Evolutionary conservation across 35 echinoderm and acorn worm genomes (phyloP), one percentile per base, ranked within the genome.

Genomic region (Apostichopus parvimensis): DNA sequence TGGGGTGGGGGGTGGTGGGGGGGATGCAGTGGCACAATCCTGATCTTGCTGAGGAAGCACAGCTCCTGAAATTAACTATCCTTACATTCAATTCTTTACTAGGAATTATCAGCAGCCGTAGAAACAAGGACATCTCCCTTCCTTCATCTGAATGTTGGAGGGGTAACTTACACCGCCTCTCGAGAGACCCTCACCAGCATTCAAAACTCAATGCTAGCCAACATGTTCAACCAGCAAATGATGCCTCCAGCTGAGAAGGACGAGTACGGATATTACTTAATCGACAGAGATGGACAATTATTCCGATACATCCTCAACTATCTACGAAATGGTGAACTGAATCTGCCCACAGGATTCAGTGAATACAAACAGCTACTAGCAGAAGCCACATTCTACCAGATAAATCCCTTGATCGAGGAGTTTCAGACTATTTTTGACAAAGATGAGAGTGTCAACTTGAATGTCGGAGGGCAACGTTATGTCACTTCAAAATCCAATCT

Each of bases 301-400:
- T 95, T 95, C 62, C 91, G 91, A 12, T 80, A 92, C 87, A 20
- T 95, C 8, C 26, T 95, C 5, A 92, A 95, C 65, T 95, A 92
- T 62, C 76, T 95, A 20, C 26, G 91, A 52, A 79, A 78, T 11
- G 84, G 56, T 14, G 56, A 82, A 61, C 62, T 95, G 5, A 82
- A 87, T 60, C 20, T 95, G 22, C 94, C 94, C 5, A 70, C 73
- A 8, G 23, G 24, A 26, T 95, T 86, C 57, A 26, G 15, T 25
- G 90, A 92, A 14, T 76, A 59, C 17, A 61, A 80, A 52, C 73
- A 92, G 52, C 76, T 95, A 17, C 7, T 10, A 6, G 77, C 52
- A 6, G 94, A 95, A 54, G 94, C 94, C 12, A 25, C 28, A 9
- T 95, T 95, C 65, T 95, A 80, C 78, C 64, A 68, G 64, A 68